phyloP scores from a whole-genome alignment of 2,113 vertebrate species.

The Daphoenositta chrysoptera region DNA sequence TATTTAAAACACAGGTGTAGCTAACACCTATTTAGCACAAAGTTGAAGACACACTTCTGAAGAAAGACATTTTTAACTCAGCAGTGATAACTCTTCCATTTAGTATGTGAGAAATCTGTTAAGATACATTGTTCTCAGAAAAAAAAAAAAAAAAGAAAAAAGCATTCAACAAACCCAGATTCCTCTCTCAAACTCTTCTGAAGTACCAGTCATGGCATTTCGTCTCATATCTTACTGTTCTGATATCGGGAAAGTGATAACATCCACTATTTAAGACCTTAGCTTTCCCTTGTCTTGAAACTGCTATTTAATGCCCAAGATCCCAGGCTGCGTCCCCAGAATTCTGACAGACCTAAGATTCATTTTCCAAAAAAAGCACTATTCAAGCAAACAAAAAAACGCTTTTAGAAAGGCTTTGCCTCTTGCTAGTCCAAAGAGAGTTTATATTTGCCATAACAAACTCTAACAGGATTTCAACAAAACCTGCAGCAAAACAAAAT shows the following conservation, averaged over 20 bases:
- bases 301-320: background rate
- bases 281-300: background rate
- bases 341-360: background rate
- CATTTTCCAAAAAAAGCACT: background rate
- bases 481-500: background rate
- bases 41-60: background rate
- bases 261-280: background rate
- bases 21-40: background rate
- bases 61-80: constrained; percentile 9
- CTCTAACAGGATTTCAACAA: background rate
- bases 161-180: background rate
- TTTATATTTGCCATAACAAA: background rate
- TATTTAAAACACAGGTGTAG: constrained; percentile 20
- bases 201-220: background rate
- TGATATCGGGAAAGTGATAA: background rate
- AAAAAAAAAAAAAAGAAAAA: background rate
- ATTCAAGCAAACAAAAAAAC: background rate
- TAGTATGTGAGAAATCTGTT: background rate
- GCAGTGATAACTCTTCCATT: background rate
- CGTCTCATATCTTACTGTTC: background rate
- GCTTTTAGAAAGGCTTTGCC: background rate
- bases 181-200: background rate
- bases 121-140: background rate
- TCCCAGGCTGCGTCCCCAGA: background rate
- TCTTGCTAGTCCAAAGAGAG: background rate